These are phyloP conservation scores for Mythimna lalbum DNA, from an alignment of 2,888 invertebrate genomes.

Conservation along the genomic window DNA sequence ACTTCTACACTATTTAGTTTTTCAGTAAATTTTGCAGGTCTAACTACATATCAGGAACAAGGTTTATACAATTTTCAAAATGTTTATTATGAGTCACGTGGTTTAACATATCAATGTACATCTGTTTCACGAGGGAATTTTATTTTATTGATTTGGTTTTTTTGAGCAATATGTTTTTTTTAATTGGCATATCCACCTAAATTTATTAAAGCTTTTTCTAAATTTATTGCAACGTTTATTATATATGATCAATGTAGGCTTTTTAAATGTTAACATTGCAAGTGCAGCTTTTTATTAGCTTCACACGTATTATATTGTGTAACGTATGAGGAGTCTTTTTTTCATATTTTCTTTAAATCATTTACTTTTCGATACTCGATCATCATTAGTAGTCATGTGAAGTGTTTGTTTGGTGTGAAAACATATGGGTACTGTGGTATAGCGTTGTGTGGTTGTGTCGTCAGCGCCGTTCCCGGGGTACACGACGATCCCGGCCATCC, in stretches of 20 bases:
- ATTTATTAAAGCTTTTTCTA: slow-evolving; percentile 56
- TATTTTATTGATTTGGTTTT: slow-evolving; percentile 63
- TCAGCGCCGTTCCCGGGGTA: slow-evolving; percentile 93
- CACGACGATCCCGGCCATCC: slow-evolving; percentile 94
- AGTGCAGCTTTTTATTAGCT: slow-evolving; percentile 73
- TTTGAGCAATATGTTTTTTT: slow-evolving; percentile 64
- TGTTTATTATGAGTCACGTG: slow-evolving; percentile 81
- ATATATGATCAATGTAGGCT: slow-evolving; percentile 53
- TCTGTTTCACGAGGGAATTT: slow-evolving; percentile 66
- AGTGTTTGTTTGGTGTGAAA: slow-evolving; percentile 20
- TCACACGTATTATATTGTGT: slow-evolving; percentile 61
- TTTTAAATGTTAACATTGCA: slow-evolving; percentile 65
- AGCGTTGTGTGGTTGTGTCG: slow-evolving; percentile 28
- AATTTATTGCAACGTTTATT: slow-evolving; percentile 47
- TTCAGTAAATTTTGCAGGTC: slow-evolving; percentile 90
- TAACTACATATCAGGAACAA: slow-evolving; percentile 89
- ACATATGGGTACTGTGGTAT: background rate
- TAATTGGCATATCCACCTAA: slow-evolving; percentile 67
- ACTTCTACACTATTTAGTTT: slow-evolving; percentile 87
- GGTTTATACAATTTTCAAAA: slow-evolving; percentile 83
- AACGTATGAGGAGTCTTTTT: slow-evolving; percentile 16
- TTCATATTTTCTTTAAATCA: slow-evolving; percentile 12
- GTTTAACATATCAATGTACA: slow-evolving; percentile 78
- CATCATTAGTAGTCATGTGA: slow-evolving; percentile 39
- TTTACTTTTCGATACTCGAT: slow-evolving; percentile 15